A percentile compares a stretch with the other conserved stretches of the same genome.
Conservation (phyloP, 2,888 invertebrate genomes). For the Limnephilus auricula region DNA sequence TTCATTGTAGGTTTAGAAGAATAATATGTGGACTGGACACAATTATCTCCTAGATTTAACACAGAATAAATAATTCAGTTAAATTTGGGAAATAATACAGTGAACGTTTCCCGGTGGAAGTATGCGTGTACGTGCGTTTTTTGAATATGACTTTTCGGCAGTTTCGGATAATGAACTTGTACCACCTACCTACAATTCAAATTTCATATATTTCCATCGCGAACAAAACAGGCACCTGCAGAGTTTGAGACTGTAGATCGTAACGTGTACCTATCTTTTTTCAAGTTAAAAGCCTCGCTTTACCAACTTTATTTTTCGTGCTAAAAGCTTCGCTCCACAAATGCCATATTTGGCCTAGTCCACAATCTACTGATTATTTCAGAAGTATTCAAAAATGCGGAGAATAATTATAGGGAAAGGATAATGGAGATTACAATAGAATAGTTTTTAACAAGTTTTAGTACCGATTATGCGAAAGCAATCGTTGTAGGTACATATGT, state of each 20-base stretch:
- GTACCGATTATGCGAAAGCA: neutral
- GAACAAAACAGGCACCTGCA: neutral
- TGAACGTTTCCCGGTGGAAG: neutral
- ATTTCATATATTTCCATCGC: neutral
- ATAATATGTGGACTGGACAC: neutral
- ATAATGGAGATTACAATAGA: neutral
- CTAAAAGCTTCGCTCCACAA: neutral
- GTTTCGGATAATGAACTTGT: neutral
- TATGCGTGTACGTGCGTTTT: no score
- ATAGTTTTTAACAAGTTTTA: neutral
- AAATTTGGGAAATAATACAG: neutral
- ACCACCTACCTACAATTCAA: neutral
- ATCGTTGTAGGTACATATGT: neutral
- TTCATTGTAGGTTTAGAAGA: no score
- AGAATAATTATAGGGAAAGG: neutral
- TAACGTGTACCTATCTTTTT: neutral
- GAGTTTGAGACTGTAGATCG: neutral
- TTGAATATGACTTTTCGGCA: no score
- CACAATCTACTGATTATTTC: neutral
- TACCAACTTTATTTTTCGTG: neutral
- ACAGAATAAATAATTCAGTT: neutral
- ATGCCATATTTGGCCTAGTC: neutral
- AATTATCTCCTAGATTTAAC: neutral
- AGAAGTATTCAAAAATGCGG: neutral
- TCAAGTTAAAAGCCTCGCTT: neutral